Evolutionary conservation across 2,113 vertebrate genomes (phyloP), one percentile per base, ranked within the genome.

Genomic region (Chiloscyllium plagiosum): DNA sequence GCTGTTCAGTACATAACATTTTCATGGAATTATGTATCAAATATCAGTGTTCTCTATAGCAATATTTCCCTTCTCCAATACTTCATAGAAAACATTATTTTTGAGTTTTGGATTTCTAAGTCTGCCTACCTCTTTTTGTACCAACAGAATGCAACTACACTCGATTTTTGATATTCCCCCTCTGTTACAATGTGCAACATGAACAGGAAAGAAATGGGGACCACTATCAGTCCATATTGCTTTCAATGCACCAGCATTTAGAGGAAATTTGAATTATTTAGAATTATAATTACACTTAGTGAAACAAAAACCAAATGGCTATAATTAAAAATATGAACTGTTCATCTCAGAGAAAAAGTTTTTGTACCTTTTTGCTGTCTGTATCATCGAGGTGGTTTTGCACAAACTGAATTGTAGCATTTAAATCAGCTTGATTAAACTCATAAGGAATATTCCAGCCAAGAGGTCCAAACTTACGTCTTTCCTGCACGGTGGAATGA

Each of bases 401-500:
- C 95, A 99, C 96, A 83, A 99, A 99, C 97, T 99, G 98, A 83
- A 99, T 97, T 0, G 98, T 98, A 96, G 98, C 98, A 42, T 98
- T 99, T 96, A 99, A 99, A 97, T 99, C 99, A 0, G 99, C 99
- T 96, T 99, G 99, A 96, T 99, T 99, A 96, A 99, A 99, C 96
- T 99, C 99, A 2, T 99, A 99, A 3, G 99, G 99, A 96, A 99
- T 98, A 96, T 99, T 99, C 99, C 99, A 99, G 20, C 99, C 99
- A 80, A 99, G 97, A 52, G 99, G 97, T 2, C 99, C 99, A 56
- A 98, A 99, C 96, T 99, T 99, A 50, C 99, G 98, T 96, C 99
- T 98, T 96, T 99, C 99, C 96, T 99, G 99, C 29, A 99, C 98
- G 0, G 98, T 97, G 95, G 99, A 99, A 97, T 99, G 99, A 2